phyloP scores from a whole-genome alignment of 2,888 invertebrate genomes.

The Blera fallax region DNA sequence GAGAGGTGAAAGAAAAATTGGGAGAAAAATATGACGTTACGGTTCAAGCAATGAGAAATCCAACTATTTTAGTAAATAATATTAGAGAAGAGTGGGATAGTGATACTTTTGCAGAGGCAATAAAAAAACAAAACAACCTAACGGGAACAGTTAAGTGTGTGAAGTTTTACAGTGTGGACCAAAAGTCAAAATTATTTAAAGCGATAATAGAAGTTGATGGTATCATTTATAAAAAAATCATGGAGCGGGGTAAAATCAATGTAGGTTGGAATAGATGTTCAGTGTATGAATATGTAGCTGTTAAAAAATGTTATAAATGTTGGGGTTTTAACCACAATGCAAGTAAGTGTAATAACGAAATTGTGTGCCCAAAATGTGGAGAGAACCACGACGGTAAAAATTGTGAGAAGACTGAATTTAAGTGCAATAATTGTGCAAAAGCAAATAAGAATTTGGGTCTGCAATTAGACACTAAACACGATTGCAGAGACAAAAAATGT shows the following conservation, averaged over 20 bases:
- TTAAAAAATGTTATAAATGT: background rate
- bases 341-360: slow-evolving; percentile 14
- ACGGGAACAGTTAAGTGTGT: background rate
- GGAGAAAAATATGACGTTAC: background rate
- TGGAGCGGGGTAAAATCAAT: too few relatives aligned
- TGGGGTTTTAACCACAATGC: slow-evolving; percentile 7
- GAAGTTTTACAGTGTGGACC: background rate
- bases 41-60: too few relatives aligned
- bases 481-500: too few relatives aligned
- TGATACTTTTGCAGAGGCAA: background rate
- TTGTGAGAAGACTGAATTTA: background rate
- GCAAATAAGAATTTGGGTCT: too few relatives aligned
- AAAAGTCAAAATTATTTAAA: background rate
- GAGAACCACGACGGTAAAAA: background rate
- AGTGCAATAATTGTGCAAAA: background rate
- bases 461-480: too few relatives aligned
- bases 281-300: background rate
- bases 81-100: slow-evolving; percentile 1
- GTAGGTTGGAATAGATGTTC: background rate
- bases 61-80: background rate
- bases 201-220: too few relatives aligned
- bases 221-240: too few relatives aligned
- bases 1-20: background rate
- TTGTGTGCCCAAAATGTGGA: slow-evolving; percentile 1
- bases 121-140: background rate